These are phyloP conservation scores for Dioctria rufipes DNA, from an alignment of 2,888 invertebrate genomes.

Conservation along the genomic window DNA sequence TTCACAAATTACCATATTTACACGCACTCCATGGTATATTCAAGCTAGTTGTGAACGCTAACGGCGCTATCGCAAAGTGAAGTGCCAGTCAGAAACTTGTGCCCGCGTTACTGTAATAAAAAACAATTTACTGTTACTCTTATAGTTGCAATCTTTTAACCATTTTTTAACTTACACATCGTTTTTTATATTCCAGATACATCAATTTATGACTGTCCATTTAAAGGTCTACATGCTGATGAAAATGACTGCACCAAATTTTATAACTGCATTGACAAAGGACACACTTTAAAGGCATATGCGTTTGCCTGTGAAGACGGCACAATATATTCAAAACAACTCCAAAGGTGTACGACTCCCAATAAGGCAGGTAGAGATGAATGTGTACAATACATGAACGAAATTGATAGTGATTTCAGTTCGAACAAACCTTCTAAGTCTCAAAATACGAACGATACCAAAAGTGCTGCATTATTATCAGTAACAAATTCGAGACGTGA, in stretches of 20 bases:
- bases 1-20: no score
- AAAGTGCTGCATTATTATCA: not conserved
- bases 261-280: slow-evolving; percentile 81
- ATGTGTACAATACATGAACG: slow-evolving; percentile 74
- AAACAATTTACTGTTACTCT: no score
- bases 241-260: slow-evolving; percentile 81
- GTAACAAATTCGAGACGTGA: not conserved
- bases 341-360: slow-evolving; percentile 81
- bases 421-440: not conserved
- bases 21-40: no score
- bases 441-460: not conserved
- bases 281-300: slow-evolving; percentile 74
- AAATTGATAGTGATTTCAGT: slow-evolving; percentile 62
- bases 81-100: no score
- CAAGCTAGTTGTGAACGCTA: no score
- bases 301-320: slow-evolving; percentile 83
- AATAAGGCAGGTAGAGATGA: slow-evolving; percentile 78
- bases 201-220: slow-evolving; percentile 67
- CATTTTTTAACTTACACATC: no score
- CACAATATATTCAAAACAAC: slow-evolving; percentile 81
- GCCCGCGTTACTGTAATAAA: no score
- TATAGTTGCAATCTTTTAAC: no score
- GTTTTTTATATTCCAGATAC: not conserved
- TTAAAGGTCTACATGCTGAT: slow-evolving; percentile 82
- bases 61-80: no score